phyloP scores from a whole-genome alignment of 2,797 vertebrate genomes.

The Chaenodraco wilsoni region DNA sequence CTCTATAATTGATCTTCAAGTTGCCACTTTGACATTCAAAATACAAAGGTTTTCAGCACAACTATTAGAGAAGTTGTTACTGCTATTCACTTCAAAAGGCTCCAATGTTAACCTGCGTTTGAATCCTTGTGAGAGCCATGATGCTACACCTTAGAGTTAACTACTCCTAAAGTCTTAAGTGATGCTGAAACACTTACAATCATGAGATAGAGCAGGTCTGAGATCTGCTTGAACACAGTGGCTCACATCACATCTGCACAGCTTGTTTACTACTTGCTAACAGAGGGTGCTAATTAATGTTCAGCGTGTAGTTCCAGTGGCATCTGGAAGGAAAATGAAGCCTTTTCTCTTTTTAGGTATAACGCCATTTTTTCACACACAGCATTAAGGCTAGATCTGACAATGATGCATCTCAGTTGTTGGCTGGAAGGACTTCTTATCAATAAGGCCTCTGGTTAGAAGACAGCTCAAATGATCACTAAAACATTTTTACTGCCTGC shows the following conservation, averaged over 20 bases:
- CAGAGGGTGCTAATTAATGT: constrained; percentile 60
- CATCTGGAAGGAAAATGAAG: constrained; percentile 28
- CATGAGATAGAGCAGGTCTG: constrained; percentile 15
- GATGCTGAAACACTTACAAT: constrained; percentile 21
- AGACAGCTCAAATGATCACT: constrained; percentile 38
- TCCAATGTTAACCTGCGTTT: neutral
- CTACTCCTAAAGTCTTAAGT: constrained; percentile 2
- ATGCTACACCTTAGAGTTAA: neutral
- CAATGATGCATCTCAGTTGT: constrained; percentile 36
- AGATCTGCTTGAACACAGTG: constrained; percentile 39
- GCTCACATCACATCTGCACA: constrained; percentile 53
- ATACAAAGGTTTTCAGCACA: neutral
- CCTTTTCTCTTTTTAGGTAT: constrained; percentile 20
- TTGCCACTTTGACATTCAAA: neutral
- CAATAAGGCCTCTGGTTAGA: constrained; percentile 53
- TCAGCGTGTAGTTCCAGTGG: constrained; percentile 29
- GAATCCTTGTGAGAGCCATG: neutral
- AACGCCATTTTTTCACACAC: neutral
- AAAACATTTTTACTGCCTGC: constrained; percentile 25
- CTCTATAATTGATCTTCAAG: neutral
- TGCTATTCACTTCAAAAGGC: constrained; percentile 6
- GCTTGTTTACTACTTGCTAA: constrained; percentile 59
- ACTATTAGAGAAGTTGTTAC: neutral
- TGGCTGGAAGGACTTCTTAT: constrained; percentile 45
- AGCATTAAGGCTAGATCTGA: constrained; percentile 32